A percentile compares a stretch with the other conserved stretches of the same genome.
phyloP scores from a whole-genome alignment of 2,113 vertebrate species.

The Strigops habroptila region DNA sequence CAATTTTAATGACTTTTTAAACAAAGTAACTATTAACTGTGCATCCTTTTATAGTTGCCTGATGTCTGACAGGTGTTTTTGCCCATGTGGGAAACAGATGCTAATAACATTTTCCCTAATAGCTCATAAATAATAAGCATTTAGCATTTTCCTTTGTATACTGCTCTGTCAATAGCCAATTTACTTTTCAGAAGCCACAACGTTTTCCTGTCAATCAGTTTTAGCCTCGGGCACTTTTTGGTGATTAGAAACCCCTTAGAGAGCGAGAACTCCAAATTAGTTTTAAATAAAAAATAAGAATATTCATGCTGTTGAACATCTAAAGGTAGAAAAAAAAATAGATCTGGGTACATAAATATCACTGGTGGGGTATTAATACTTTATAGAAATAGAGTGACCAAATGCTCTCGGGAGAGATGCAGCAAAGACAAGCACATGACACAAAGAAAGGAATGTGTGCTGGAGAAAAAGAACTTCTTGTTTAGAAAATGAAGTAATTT shows the following conservation, averaged over 20 bases:
- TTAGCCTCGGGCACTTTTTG: slow-evolving; percentile 90
- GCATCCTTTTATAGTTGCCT: slow-evolving; percentile 62
- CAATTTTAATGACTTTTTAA: slow-evolving; percentile 81
- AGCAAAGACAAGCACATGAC: slow-evolving; percentile 27
- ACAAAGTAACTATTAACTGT: slow-evolving; percentile 74
- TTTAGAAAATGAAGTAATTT: neutral
- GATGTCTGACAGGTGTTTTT: slow-evolving; percentile 82
- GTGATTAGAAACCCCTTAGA: slow-evolving; percentile 98
- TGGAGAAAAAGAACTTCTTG: neutral
- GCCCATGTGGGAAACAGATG: slow-evolving; percentile 81
- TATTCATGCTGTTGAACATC: slow-evolving; percentile 96
- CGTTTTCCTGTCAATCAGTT: slow-evolving; percentile 94
- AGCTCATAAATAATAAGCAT: slow-evolving; percentile 79
- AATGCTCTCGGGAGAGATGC: slow-evolving; percentile 36
- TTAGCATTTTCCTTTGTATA: slow-evolving; percentile 77
- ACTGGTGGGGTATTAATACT: slow-evolving; percentile 80
- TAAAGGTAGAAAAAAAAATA: slow-evolving; percentile 87
- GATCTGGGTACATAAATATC: slow-evolving; percentile 81
- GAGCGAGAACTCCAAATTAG: slow-evolving; percentile 96
- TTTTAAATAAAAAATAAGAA: slow-evolving; percentile 99
- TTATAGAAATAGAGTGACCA: slow-evolving; percentile 62
- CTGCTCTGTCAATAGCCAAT: slow-evolving; percentile 76
- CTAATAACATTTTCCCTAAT: slow-evolving; percentile 74
- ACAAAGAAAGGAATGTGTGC: slow-evolving; percentile 6
- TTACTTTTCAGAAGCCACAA: slow-evolving; percentile 82